Conservation (phyloP, 2,888 invertebrate genomes). For the Polyommatus icarus region DNA sequence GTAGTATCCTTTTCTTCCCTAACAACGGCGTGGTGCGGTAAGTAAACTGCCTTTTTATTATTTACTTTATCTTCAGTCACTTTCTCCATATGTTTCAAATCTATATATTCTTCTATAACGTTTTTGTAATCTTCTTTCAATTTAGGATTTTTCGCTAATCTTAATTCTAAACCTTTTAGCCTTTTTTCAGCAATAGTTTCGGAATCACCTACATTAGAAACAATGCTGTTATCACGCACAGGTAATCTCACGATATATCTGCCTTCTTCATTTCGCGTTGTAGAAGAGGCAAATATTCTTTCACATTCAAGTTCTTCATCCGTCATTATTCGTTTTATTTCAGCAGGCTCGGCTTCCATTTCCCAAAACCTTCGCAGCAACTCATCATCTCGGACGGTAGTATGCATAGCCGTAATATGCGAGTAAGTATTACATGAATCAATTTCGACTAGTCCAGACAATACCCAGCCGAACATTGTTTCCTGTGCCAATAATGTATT, state of each 20-base stretch:
- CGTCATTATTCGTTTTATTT: constrained; percentile 29
- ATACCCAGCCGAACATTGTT: constrained; percentile 43
- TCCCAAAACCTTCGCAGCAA: constrained; percentile 39
- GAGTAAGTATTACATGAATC: not conserved
- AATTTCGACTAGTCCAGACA: constrained; percentile 39
- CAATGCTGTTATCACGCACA: constrained; percentile 1
- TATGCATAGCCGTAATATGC: constrained; percentile 31
- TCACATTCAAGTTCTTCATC: constrained; percentile 40
- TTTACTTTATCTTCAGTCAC: constrained; percentile 30
- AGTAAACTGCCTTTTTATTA: constrained; percentile 38
- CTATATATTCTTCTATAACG: constrained; percentile 40
- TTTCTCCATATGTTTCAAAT: constrained; percentile 40
- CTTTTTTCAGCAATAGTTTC: constrained; percentile 19
- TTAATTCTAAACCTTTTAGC: not conserved
- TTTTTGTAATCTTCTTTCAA: constrained; percentile 40
- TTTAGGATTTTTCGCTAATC: constrained; percentile 30
- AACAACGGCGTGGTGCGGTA: constrained; percentile 48
- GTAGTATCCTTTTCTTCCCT: constrained; percentile 38
- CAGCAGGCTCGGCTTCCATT: constrained; percentile 34
- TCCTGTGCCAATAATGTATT: constrained; percentile 41
- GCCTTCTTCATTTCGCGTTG: constrained; percentile 36
- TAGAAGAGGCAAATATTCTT: constrained; percentile 32
- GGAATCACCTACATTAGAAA: constrained; percentile 16
- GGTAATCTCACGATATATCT: constrained; percentile 38
- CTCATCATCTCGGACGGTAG: constrained; percentile 34